A percentile compares a stretch with the other conserved stretches of the same genome.
Conservation (phyloP, 2,113 vertebrate species). For the Cheirogaleus medius region DNA sequence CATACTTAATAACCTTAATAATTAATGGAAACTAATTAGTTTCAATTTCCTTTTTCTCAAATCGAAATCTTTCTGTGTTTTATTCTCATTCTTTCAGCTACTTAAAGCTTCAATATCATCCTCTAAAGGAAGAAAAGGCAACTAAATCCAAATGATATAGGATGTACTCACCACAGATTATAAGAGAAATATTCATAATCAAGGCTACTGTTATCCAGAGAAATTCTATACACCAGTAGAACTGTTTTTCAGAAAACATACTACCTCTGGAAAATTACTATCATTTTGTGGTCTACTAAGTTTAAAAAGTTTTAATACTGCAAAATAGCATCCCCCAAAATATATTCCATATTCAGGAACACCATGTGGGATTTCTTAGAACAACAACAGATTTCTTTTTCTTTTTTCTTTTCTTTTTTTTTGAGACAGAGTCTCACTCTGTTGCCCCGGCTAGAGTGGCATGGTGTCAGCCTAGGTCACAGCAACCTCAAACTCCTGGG, state of each 20-base stretch:
- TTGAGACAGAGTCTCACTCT: no score
- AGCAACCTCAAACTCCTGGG: no score
- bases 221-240: slow-evolving; percentile 38
- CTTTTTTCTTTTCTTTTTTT: no score
- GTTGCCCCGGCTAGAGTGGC: no score
- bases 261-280: not conserved
- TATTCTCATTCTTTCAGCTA: slow-evolving; percentile 22
- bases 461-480: no score
- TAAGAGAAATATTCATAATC: not conserved
- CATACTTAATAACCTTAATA: no score
- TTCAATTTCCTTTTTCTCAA: slow-evolving; percentile 22
- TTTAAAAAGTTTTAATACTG: not conserved
- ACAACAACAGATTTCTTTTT: not conserved
- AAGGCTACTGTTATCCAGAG: not conserved
- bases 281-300: not conserved
- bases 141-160: not conserved
- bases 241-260: not conserved
- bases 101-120: slow-evolving; percentile 3
- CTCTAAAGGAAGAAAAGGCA: not conserved
- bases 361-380: not conserved
- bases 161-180: not conserved
- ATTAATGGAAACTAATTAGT: not conserved
- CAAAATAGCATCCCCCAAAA: not conserved
- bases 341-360: not conserved
- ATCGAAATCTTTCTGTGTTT: not conserved